phyloP scores from a whole-genome alignment of 2,797 vertebrate species.

The Alca torda region DNA sequence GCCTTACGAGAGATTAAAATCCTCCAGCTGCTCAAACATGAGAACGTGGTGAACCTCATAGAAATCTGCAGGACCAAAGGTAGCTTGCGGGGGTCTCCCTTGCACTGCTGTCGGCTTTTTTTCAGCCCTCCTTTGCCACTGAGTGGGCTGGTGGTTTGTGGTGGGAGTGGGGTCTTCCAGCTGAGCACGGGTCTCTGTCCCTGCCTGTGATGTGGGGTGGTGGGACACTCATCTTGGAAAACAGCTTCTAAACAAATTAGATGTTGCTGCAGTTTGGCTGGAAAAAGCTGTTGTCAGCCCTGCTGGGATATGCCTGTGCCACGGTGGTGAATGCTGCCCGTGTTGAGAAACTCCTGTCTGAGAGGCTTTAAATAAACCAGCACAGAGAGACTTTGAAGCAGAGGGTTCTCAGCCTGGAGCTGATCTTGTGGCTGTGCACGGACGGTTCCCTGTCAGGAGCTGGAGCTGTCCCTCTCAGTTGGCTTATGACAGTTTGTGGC shows the following conservation, averaged over 20 bases:
- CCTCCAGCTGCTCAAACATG: slow-evolving; percentile 95
- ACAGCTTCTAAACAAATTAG: not conserved
- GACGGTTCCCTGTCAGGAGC: not conserved
- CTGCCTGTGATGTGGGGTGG: not conserved
- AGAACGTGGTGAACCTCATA: slow-evolving; percentile 97
- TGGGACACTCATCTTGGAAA: not conserved
- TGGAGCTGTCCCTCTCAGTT: not conserved
- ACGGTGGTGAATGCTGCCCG: fast-evolving
- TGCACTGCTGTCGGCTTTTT: not conserved
- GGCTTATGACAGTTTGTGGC: not conserved
- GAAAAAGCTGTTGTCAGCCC: not conserved
- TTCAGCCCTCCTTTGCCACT: not conserved
- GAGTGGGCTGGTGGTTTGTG: not conserved
- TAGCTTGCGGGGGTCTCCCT: not conserved
- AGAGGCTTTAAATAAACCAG: not conserved
- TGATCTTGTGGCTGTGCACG: not conserved
- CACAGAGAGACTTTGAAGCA: not conserved
- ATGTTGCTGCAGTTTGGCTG: fast-evolving
- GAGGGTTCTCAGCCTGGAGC: not conserved
- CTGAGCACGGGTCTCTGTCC: not conserved
- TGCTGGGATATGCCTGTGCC: not conserved
- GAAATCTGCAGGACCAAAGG: slow-evolving; percentile 99
- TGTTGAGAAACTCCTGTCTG: not conserved
- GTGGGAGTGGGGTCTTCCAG: not conserved
- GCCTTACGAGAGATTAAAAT: slow-evolving; percentile 98